Evolutionary conservation across 1,140 invertebrate species (phyloP).

Genomic region (Trichonephila clavipes): DNA sequence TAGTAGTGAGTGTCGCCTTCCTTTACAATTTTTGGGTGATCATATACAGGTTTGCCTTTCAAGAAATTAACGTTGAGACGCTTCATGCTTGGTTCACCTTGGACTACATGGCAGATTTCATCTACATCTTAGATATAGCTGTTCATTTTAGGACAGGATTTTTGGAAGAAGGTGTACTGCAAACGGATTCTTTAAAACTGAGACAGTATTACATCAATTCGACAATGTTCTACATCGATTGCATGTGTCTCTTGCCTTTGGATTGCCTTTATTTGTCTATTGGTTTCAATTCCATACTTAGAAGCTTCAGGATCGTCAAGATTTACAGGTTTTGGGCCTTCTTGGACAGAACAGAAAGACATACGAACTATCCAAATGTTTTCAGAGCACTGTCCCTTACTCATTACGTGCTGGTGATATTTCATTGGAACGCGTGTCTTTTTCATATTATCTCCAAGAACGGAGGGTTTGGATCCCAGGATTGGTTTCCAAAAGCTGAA

Average conservation of each 20-base stretch:
- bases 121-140: slow-evolving; percentile 97
- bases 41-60: slow-evolving; percentile 98
- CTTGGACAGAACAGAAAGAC: slow-evolving; percentile 98
- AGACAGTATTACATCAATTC: slow-evolving; percentile 99
- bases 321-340: slow-evolving; percentile 99
- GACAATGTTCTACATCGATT: slow-evolving; percentile 99
- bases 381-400: slow-evolving; percentile 95
- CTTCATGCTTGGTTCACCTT: slow-evolving; percentile 96
- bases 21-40: slow-evolving; percentile 99
- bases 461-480: slow-evolving; percentile 93
- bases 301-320: slow-evolving; percentile 98
- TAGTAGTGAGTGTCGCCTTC: slow-evolving; percentile 98
- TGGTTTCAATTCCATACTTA: slow-evolving; percentile 97
- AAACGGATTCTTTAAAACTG: slow-evolving; percentile 95
- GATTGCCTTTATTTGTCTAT: slow-evolving; percentile 99
- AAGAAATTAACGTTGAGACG: slow-evolving; percentile 88
- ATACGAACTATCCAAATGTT: slow-evolving; percentile 99
- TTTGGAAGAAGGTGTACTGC: slow-evolving; percentile 96
- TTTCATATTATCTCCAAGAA: slow-evolving; percentile 98
- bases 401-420: slow-evolving; percentile 98
- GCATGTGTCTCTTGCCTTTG: slow-evolving; percentile 96
- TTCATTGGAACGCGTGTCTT: slow-evolving; percentile 99
- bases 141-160: slow-evolving; percentile 99
- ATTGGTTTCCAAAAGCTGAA: slow-evolving; percentile 87
- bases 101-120: slow-evolving; percentile 97